Conservation (phyloP, 2,888 invertebrate species). For the Tenthredo mesomela region DNA sequence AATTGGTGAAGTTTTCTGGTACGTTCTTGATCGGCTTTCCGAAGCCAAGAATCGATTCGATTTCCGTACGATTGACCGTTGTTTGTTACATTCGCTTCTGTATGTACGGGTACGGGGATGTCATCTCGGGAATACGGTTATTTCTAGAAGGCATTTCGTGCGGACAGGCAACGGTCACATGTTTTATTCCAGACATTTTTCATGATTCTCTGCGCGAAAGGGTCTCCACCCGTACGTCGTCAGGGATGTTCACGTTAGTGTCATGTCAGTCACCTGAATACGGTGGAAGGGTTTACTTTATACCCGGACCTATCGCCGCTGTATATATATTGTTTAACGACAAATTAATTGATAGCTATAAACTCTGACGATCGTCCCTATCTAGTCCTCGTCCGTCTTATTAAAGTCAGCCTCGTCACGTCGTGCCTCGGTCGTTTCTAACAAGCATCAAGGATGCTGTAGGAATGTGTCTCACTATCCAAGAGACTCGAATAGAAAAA, state of each 20-base stretch:
- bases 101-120: not conserved
- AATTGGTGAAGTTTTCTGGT: conserved; percentile 4
- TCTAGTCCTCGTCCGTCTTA: not conserved
- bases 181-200: conserved; percentile 1
- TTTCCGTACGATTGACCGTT: not conserved
- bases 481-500: not conserved
- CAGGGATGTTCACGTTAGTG: not conserved
- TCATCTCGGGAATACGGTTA: conserved; percentile 13
- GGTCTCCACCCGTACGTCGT: not conserved
- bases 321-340: not conserved
- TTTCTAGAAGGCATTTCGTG: not conserved
- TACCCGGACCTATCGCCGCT: not conserved
- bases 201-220: not conserved
- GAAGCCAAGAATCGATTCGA: conserved; percentile 19
- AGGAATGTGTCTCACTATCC: conserved; percentile 2
- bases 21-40: not conserved
- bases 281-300: not conserved
- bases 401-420: not conserved
- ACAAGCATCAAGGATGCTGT: not conserved
- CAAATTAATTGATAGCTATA: not conserved
- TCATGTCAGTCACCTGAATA: not conserved
- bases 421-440: not conserved
- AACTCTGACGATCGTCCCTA: not conserved
- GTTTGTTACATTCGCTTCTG: not conserved
- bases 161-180: not conserved